Conservation (phyloP, 2,113 vertebrate species). For the Gnathonemus echidnorhynchus region DNA sequence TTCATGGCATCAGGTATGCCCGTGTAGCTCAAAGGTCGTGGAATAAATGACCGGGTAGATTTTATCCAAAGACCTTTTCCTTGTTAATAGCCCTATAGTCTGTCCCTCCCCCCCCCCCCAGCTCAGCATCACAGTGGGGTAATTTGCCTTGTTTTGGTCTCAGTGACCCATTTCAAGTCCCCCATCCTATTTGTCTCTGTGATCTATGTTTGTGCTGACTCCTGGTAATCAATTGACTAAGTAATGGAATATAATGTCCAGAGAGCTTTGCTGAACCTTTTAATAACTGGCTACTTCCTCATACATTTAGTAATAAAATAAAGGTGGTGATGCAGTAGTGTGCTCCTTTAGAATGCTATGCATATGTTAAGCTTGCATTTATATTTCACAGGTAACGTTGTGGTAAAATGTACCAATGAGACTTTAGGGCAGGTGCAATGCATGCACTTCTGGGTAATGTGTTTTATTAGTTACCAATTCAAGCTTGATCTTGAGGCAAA, state of each 20-base stretch:
- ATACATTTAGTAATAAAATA: not conserved
- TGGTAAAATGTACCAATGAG: not conserved
- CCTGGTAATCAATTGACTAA: slow-evolving; percentile 1
- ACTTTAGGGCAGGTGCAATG: not conserved
- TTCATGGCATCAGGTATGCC: not conserved
- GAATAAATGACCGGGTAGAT: not conserved
- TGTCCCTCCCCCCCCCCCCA: not conserved
- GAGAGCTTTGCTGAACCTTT: not conserved
- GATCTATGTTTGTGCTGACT: not conserved
- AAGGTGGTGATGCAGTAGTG: not conserved
- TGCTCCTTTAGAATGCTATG: not conserved
- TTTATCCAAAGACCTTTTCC: not conserved
- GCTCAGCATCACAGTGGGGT: not conserved
- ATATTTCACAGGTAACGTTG: not conserved
- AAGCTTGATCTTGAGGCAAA: not conserved
- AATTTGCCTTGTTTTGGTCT: slow-evolving; percentile 1
- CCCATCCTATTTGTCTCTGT: not conserved
- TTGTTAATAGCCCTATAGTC: not conserved
- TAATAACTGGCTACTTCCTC: not conserved
- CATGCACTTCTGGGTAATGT: not conserved
- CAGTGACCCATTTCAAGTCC: slow-evolving; percentile 4
- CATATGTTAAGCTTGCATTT: not conserved
- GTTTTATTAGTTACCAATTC: slow-evolving; percentile 26
- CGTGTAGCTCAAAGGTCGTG: not conserved
- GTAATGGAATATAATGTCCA: not conserved